Conservation (phyloP, 2,113 vertebrate genomes). For the Rhinolophus ferrumequinum region DNA sequence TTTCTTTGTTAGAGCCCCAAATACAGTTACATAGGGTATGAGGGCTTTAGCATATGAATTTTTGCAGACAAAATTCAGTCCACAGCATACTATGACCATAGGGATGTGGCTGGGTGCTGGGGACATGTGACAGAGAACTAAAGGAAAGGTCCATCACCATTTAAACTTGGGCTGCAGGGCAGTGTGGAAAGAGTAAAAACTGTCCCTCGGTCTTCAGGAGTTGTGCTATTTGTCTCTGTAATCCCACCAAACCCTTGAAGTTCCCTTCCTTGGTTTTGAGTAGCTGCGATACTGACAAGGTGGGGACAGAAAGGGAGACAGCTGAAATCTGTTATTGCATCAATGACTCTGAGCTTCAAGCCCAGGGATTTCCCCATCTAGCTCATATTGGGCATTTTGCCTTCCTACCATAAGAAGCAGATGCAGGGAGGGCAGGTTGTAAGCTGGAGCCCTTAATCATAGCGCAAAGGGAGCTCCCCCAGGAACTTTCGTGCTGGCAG, state of each 20-base stretch:
- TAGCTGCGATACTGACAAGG: neutral
- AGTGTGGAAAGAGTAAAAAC: neutral
- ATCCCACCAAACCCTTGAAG: neutral
- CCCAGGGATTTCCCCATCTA: slow-evolving; percentile 14
- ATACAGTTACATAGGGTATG: neutral
- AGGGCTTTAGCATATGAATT: neutral
- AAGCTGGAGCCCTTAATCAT: slow-evolving; percentile 8
- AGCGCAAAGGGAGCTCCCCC: neutral
- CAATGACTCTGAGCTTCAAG: slow-evolving; percentile 13
- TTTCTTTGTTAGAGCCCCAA: neutral
- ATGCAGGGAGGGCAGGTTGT: slow-evolving; percentile 1
- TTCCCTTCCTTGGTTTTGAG: slow-evolving; percentile 43
- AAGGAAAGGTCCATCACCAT: neutral
- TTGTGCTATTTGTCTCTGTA: neutral
- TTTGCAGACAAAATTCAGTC: neutral
- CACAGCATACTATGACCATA: neutral
- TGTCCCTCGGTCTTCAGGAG: neutral
- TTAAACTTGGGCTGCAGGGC: neutral
- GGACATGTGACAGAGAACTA: neutral
- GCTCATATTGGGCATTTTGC: slow-evolving; percentile 27
- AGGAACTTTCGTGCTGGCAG: neutral
- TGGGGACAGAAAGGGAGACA: slow-evolving; percentile 21
- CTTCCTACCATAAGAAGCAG: slow-evolving; percentile 37
- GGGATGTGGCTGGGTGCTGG: neutral
- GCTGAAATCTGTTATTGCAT: slow-evolving; percentile 25